A percentile compares a stretch with the other conserved stretches of the same genome.
Conservation (phyloP, 2,888 invertebrate genomes). For the Metacarcinus magister region DNA sequence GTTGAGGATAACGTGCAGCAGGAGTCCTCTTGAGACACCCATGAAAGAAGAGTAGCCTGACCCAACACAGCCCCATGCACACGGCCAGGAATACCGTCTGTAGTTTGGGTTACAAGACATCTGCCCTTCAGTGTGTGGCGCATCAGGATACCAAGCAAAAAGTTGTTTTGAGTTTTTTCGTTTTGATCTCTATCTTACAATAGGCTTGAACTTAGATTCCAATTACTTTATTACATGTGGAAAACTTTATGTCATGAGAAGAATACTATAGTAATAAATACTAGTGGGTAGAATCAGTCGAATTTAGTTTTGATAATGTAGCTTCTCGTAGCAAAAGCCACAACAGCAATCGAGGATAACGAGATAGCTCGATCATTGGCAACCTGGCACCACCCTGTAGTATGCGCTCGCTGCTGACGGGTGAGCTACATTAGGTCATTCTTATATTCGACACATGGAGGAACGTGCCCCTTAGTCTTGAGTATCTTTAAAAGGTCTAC, state of each 20-base stretch:
- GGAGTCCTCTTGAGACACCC: background rate
- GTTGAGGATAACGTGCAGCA: background rate
- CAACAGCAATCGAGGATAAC: conserved; percentile 17
- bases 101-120: background rate
- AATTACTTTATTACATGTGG: background rate
- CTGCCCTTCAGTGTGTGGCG: conserved; percentile 14
- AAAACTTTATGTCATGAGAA: background rate
- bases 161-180: background rate
- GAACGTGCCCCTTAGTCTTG: background rate
- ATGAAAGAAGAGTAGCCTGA: background rate
- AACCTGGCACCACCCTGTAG: background rate
- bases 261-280: background rate
- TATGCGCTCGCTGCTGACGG: background rate
- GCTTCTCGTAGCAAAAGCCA: background rate
- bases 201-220: background rate
- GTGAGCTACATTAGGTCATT: background rate
- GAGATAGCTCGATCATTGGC: background rate
- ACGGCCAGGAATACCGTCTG: background rate
- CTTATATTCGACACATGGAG: conserved; percentile 14
- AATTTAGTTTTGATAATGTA: background rate
- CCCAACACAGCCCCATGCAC: background rate
- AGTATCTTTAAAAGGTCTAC: background rate
- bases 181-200: too few relatives aligned
- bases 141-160: background rate
- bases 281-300: background rate